Evolutionary conservation across 2,113 vertebrate genomes (phyloP).

Genomic region (Trematomus loennbergii): DNA sequence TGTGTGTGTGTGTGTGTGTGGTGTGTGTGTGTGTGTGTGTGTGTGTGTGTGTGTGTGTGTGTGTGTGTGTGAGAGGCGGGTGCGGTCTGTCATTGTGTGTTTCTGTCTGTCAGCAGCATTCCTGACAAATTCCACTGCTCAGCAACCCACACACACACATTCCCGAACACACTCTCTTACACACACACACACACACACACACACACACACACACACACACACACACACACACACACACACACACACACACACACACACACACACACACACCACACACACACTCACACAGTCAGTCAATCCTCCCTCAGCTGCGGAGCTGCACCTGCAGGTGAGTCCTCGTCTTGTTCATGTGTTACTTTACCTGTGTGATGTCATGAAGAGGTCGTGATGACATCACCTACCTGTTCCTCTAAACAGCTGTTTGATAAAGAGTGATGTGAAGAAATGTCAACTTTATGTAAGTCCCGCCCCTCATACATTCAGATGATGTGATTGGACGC

Average conservation of each 20-base stretch:
- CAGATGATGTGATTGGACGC: neutral
- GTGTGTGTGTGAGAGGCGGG: neutral
- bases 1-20: too few relatives aligned
- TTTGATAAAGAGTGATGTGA: neutral
- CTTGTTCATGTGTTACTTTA: neutral
- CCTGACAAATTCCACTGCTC: conserved; percentile 62
- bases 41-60: conserved; percentile 19
- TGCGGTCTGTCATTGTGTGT: conserved; percentile 50
- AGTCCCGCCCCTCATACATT: conserved; percentile 3
- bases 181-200: conserved; percentile 50
- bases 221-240: too few relatives aligned
- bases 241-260: too few relatives aligned
- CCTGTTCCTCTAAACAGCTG: neutral
- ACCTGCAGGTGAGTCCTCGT: conserved; percentile 45
- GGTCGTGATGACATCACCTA: conserved; percentile 26
- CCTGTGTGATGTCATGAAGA: conserved; percentile 41
- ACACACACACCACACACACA: too few relatives aligned
- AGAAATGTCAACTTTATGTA: neutral
- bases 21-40: neutral
- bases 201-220: conserved; percentile 48
- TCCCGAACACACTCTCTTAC: conserved; percentile 29
- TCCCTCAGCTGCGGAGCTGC: conserved; percentile 18
- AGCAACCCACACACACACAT: conserved; percentile 58
- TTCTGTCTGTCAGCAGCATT: conserved; percentile 80
- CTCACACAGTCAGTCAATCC: neutral